phyloP scores from a whole-genome alignment of 2,888 invertebrate genomes.

The Ophonus ardosiacus region DNA sequence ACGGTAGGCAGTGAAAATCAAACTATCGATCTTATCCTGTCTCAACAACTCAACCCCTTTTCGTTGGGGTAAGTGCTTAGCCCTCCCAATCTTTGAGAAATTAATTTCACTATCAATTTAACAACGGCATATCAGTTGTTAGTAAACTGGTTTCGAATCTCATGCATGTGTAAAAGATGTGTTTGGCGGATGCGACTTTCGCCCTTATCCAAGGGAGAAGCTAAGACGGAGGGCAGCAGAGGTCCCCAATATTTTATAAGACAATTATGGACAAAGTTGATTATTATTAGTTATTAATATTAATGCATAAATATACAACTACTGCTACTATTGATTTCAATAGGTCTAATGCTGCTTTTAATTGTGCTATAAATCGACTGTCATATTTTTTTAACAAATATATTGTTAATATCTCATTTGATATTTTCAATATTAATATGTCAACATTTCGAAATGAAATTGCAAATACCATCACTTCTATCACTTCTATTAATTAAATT shows the following conservation, averaged over 20 bases:
- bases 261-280: too few relatives aligned
- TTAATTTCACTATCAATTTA: conserved; percentile 64
- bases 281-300: too few relatives aligned
- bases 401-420: too few relatives aligned
- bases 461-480: too few relatives aligned
- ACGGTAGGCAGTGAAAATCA: conserved; percentile 13
- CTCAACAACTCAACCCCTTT: background rate
- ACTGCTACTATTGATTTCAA: too few relatives aligned
- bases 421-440: too few relatives aligned
- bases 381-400: too few relatives aligned
- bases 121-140: conserved; percentile 62
- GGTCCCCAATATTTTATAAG: background rate
- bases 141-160: conserved; percentile 64
- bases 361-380: too few relatives aligned
- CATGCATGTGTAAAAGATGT: conserved; percentile 63
- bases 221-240: background rate
- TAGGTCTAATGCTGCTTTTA: too few relatives aligned
- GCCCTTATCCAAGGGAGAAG: conserved; percentile 44
- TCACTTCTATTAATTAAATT: too few relatives aligned
- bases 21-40: conserved; percentile 19
- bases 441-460: too few relatives aligned
- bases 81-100: conserved; percentile 60
- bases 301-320: too few relatives aligned
- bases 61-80: conserved; percentile 15
- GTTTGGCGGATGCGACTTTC: conserved; percentile 24